Percentiles rank a stretch among this genome's conserved stretches.
phyloP scores from a whole-genome alignment of 2,113 vertebrate genomes.

The Poicephalus gulielmi region DNA sequence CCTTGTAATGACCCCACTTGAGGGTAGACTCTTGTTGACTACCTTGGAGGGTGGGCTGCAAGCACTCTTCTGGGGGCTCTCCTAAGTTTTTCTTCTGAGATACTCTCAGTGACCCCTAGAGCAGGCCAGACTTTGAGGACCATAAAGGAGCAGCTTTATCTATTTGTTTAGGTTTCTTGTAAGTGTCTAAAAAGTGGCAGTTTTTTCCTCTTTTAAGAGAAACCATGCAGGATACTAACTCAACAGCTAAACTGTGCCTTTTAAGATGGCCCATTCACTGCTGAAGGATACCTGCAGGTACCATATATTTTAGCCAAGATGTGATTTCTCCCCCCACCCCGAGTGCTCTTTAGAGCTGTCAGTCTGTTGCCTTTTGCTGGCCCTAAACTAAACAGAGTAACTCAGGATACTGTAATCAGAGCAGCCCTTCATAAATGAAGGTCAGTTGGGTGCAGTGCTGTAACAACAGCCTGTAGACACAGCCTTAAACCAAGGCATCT shows the following conservation, averaged over 20 bases:
- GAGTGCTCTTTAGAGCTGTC: not conserved
- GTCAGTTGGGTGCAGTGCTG: not conserved
- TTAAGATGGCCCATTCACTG: not conserved
- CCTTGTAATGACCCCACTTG: not conserved
- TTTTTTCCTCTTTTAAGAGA: not conserved
- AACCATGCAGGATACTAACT: not conserved
- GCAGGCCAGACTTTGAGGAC: not conserved
- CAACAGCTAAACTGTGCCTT: not conserved
- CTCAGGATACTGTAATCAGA: not conserved
- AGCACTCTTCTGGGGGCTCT: not conserved
- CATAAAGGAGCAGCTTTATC: not conserved
- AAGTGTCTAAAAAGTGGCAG: not conserved
- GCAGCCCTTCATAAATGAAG: not conserved
- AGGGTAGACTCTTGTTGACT: not conserved
- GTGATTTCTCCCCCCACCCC: not conserved
- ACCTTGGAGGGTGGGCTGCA: not conserved
- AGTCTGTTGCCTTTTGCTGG: not conserved
- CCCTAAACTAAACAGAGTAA: not conserved
- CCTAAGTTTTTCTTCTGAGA: fast-evolving
- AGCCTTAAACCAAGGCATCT: not conserved
- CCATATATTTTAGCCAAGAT: not conserved
- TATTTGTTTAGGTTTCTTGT: not conserved
- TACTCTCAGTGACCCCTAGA: not conserved
- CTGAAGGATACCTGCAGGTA: not conserved
- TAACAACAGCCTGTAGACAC: not conserved